Percentiles rank a stretch among this genome's conserved stretches.
These are phyloP conservation scores for Arrhamphus sclerolepis DNA, from an alignment of 2,797 vertebrate genomes.

Conservation along the genomic window DNA sequence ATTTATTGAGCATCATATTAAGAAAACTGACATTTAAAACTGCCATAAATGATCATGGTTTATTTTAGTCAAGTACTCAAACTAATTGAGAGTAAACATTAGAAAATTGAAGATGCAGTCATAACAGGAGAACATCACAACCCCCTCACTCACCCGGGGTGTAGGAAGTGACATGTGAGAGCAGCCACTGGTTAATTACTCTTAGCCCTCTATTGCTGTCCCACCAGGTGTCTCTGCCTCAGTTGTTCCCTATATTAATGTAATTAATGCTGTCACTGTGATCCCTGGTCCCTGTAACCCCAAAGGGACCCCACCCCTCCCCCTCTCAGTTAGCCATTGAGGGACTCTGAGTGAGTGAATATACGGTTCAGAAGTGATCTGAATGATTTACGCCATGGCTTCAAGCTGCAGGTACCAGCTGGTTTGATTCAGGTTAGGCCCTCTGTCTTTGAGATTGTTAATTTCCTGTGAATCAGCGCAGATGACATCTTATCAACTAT, in stretches of 20 bases:
- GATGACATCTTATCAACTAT: slow-evolving; percentile 1
- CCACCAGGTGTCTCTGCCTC: slow-evolving; percentile 69
- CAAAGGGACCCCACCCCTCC: slow-evolving; percentile 42
- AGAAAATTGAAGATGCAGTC: slow-evolving; percentile 48
- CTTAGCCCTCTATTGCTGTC: slow-evolving; percentile 68
- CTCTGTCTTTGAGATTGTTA: not conserved
- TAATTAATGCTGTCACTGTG: slow-evolving; percentile 78
- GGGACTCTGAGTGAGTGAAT: slow-evolving; percentile 29
- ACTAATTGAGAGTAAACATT: slow-evolving; percentile 50
- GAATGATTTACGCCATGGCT: slow-evolving; percentile 32
- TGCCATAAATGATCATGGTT: too few species aligned
- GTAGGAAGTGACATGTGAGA: slow-evolving; percentile 80
- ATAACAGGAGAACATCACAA: slow-evolving; percentile 58
- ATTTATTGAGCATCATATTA: too few species aligned
- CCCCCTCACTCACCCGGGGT: slow-evolving; percentile 60
- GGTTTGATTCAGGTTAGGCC: not conserved
- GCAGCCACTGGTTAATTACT: slow-evolving; percentile 81
- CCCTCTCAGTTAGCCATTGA: slow-evolving; percentile 62
- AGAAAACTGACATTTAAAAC: too few species aligned
- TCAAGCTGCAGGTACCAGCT: slow-evolving; percentile 30
- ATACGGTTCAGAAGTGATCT: slow-evolving; percentile 15
- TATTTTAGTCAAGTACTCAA: slow-evolving; percentile 36
- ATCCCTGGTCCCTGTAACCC: slow-evolving; percentile 71
- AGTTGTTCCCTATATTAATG: slow-evolving; percentile 64
- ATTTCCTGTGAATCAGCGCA: slow-evolving; percentile 1